Conservation (phyloP, 2,888 invertebrate species). For the Sinodicranocentrus sp. region DNA sequence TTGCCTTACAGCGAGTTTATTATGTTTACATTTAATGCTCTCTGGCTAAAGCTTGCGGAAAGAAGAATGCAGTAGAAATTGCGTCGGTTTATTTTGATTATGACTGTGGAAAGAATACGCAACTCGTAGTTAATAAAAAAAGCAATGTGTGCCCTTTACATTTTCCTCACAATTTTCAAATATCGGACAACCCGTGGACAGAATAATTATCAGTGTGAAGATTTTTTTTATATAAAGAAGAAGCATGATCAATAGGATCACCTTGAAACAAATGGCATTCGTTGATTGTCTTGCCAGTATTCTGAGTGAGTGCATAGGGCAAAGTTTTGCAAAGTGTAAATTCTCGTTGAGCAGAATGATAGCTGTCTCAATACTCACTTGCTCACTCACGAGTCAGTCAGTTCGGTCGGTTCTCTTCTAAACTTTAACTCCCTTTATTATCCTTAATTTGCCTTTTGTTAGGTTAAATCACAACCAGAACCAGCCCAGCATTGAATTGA, state of each 20-base stretch:
- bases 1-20: no score
- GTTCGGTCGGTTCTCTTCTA: slow-evolving; percentile 22
- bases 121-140: no score
- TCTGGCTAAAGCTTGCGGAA: no score
- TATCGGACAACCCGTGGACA: slow-evolving; percentile 1
- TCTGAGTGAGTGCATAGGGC: background rate
- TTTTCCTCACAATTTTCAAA: background rate
- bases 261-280: no score
- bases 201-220: slow-evolving; percentile 1
- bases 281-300: no score
- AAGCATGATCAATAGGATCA: no score
- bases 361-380: background rate
- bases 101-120: no score
- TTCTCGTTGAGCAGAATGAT: background rate
- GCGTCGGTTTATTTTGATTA: no score
- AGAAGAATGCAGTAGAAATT: no score
- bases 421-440: slow-evolving; percentile 57
- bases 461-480: slow-evolving; percentile 67
- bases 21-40: no score
- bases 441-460: slow-evolving; percentile 61
- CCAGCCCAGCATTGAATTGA: slow-evolving; percentile 68
- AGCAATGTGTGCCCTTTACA: background rate
- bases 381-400: background rate
- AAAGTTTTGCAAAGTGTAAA: no score
- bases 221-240: no score